These are phyloP conservation scores for Mormoops blainvillei DNA, from an alignment of 2,113 vertebrate genomes.

Conservation along the genomic window DNA sequence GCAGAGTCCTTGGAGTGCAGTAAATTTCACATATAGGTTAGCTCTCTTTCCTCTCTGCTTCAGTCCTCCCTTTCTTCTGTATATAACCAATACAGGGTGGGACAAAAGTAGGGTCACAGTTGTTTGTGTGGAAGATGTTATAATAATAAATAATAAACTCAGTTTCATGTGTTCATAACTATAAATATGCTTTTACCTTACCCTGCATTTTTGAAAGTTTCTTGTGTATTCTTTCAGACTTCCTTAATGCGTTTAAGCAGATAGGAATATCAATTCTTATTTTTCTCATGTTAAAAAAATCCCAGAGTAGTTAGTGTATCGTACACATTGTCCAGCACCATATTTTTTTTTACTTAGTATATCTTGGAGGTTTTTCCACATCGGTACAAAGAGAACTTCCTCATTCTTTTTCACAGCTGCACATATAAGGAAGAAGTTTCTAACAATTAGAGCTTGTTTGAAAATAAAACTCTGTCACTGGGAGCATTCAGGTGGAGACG, in stretches of 20 bases:
- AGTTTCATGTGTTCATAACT: neutral
- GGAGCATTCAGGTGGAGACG: neutral
- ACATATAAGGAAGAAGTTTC: conserved; percentile 55
- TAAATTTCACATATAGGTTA: neutral
- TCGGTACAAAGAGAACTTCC: conserved; percentile 44
- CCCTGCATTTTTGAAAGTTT: neutral
- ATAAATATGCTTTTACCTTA: neutral
- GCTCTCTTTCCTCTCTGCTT: neutral
- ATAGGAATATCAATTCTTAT: neutral
- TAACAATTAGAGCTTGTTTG: conserved; percentile 62
- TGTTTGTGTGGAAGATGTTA: neutral
- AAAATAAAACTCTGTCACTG: conserved; percentile 8
- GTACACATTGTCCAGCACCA: neutral
- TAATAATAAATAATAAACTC: neutral
- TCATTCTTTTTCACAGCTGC: conserved; percentile 60
- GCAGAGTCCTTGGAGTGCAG: neutral
- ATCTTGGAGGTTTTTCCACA: conserved; percentile 46
- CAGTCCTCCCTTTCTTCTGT: too few species aligned
- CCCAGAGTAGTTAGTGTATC: neutral
- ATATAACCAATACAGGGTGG: neutral
- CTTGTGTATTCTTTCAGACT: neutral
- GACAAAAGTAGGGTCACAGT: neutral
- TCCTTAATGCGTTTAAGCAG: neutral
- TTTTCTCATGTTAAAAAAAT: neutral
- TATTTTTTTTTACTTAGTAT: conserved; percentile 13